Percentiles rank a stretch among this genome's conserved stretches.
These are phyloP conservation scores for Paralvinella palmiformis DNA, from an alignment of 1,140 invertebrate species.

Conservation along the genomic window DNA sequence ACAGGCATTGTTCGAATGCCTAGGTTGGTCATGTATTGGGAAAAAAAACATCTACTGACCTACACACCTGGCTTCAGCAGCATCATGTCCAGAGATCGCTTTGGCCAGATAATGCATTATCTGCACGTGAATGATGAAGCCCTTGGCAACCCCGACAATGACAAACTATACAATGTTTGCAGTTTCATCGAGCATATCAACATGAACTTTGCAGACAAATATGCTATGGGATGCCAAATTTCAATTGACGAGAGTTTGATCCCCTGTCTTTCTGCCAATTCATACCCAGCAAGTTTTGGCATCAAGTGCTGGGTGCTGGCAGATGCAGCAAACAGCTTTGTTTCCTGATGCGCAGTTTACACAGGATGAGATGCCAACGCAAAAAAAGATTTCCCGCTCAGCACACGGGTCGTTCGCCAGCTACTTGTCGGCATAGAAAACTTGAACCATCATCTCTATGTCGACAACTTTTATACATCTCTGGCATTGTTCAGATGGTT, in stretches of 20 bases:
- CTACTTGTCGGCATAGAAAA: neutral
- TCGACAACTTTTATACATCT: too few relatives aligned
- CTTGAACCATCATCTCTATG: neutral
- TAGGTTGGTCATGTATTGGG: neutral
- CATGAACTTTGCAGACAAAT: slow-evolving; percentile 1
- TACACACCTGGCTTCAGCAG: neutral
- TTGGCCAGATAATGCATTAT: neutral
- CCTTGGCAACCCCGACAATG: neutral
- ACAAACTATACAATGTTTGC: neutral
- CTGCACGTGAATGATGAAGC: neutral
- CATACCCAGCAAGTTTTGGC: too few relatives aligned
- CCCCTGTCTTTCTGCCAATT: too few relatives aligned
- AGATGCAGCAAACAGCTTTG: neutral
- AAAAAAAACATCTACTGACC: neutral
- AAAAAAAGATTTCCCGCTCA: neutral
- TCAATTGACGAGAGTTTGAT: too few relatives aligned
- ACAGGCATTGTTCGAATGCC: neutral
- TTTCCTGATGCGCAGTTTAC: neutral
- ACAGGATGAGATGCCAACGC: neutral
- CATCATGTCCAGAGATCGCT: neutral
- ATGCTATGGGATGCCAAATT: slow-evolving; percentile 2
- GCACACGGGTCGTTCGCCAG: neutral
- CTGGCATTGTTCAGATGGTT: too few relatives aligned
- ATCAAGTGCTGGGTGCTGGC: neutral
- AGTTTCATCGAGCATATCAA: neutral